Percentiles rank a stretch among this genome's conserved stretches.
These are phyloP conservation scores for Eristalis intricaria DNA, from an alignment of 2,888 invertebrate genomes.

Conservation along the genomic window DNA sequence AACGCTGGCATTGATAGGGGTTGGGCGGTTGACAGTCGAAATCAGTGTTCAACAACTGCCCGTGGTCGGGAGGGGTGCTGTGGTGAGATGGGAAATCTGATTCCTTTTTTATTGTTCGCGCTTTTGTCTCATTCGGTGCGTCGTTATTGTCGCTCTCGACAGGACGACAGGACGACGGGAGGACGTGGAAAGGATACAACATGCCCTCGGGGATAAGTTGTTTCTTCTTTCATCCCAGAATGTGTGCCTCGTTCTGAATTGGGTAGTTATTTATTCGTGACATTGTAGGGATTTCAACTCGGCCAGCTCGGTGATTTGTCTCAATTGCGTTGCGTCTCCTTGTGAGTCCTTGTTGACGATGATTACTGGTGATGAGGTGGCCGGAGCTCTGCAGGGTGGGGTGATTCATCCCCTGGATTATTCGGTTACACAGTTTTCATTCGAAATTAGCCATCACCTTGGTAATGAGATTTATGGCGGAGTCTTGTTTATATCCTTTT, in stretches of 20 bases:
- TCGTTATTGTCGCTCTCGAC: background rate
- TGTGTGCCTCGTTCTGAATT: constrained; percentile 42
- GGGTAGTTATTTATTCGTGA: constrained; percentile 66
- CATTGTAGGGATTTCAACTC: constrained; percentile 46
- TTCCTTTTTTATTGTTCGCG: constrained; percentile 68
- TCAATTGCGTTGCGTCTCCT: constrained; percentile 35
- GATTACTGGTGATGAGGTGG: constrained; percentile 55
- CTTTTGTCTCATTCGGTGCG: constrained; percentile 49
- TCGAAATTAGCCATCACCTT: constrained; percentile 67
- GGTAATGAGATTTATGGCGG: constrained; percentile 68
- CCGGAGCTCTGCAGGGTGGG: background rate
- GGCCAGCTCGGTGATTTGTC: constrained; percentile 36
- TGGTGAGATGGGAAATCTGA: constrained; percentile 38
- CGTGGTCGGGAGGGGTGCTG: constrained; percentile 7
- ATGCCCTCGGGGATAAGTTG: constrained; percentile 68
- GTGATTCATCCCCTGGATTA: constrained; percentile 45
- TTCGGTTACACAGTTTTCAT: constrained; percentile 55
- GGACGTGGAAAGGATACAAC: constrained; percentile 39
- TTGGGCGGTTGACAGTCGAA: constrained; percentile 43
- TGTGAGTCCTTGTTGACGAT: constrained; percentile 53
- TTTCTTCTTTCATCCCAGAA: constrained; percentile 14
- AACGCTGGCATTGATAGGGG: background rate
- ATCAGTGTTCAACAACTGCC: constrained; percentile 27
- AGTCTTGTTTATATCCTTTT: constrained; percentile 50
- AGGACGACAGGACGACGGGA: constrained; percentile 27